Evolutionary conservation across 2,113 vertebrate species (phyloP).

Genomic region (Tautogolabrus adspersus): DNA sequence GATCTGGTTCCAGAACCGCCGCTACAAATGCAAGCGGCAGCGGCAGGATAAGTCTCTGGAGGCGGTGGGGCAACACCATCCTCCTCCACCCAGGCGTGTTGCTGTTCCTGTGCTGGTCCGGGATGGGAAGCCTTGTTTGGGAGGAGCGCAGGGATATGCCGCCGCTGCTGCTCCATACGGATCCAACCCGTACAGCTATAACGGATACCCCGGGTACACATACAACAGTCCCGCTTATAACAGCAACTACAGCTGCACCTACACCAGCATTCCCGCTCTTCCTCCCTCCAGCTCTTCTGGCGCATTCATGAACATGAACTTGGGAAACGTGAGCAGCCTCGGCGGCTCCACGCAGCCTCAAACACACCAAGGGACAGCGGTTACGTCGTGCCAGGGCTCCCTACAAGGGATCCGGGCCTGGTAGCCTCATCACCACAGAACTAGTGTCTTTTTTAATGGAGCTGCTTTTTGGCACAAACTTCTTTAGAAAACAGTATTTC

Average conservation of each 20-base stretch:
- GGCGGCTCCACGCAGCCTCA: conserved; percentile 80
- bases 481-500: conserved; percentile 45
- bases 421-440: conserved; percentile 76
- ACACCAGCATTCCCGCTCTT: conserved; percentile 84
- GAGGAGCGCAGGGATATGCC: conserved; percentile 87
- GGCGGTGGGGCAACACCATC: conserved; percentile 84
- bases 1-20: conserved; percentile 97
- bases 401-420: conserved; percentile 94
- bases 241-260: conserved; percentile 89
- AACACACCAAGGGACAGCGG: conserved; percentile 84
- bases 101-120: conserved; percentile 93
- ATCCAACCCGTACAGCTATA: conserved; percentile 86
- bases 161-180: conserved; percentile 83
- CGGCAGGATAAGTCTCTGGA: conserved; percentile 94
- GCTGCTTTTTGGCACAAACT: conserved; percentile 26
- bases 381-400: conserved; percentile 89
- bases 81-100: conserved; percentile 90
- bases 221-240: conserved; percentile 88
- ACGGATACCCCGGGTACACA: conserved; percentile 88
- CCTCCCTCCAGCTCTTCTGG: conserved; percentile 78
- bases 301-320: conserved; percentile 90
- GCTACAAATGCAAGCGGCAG: conserved; percentile 97
- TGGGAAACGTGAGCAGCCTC: conserved; percentile 79
- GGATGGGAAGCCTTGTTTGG: conserved; percentile 93
- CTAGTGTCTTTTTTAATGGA: conserved; percentile 16